phyloP scores from a whole-genome alignment of 2,113 vertebrate genomes.

The Gnathonemus echidnorhynchus region DNA sequence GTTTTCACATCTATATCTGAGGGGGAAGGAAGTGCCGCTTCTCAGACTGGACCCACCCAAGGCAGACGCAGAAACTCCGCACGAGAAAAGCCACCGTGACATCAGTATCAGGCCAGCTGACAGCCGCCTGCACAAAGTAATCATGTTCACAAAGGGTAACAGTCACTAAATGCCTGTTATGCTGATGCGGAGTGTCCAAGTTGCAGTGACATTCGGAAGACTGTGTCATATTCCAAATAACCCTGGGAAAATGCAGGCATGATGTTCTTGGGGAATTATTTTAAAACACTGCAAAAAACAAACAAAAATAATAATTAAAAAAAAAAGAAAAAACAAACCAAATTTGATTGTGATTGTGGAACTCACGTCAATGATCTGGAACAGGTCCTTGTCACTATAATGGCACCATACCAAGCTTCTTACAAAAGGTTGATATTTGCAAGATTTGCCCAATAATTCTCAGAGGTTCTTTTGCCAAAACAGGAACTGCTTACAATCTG shows the following conservation, averaged over 20 bases:
- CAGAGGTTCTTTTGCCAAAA: background rate
- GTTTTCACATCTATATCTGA: slow-evolving; percentile 17
- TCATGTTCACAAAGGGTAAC: background rate
- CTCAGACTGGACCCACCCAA: slow-evolving; percentile 15
- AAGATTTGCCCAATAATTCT: background rate
- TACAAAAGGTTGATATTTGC: slow-evolving; percentile 2
- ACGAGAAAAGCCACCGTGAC: background rate
- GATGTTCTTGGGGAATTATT: background rate
- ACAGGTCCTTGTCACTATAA: background rate
- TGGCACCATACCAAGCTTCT: background rate
- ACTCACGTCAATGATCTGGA: background rate
- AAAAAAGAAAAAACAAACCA: background rate
- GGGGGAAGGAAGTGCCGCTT: slow-evolving; percentile 17
- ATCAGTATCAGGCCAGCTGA: background rate
- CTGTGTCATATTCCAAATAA: background rate
- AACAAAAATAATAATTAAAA: background rate
- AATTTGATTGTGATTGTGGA: background rate
- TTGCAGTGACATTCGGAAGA: background rate
- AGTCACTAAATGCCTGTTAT: background rate
- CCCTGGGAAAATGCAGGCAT: background rate
- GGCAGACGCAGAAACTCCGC: background rate
- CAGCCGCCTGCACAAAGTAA: background rate
- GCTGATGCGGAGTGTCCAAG: background rate
- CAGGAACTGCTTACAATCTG: slow-evolving; percentile 5
- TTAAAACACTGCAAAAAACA: background rate